A percentile compares a stretch with the other conserved stretches of the same genome.
Evolutionary conservation across 2,888 invertebrate species (phyloP).

Genomic region (Ethmia dodecea): DNA sequence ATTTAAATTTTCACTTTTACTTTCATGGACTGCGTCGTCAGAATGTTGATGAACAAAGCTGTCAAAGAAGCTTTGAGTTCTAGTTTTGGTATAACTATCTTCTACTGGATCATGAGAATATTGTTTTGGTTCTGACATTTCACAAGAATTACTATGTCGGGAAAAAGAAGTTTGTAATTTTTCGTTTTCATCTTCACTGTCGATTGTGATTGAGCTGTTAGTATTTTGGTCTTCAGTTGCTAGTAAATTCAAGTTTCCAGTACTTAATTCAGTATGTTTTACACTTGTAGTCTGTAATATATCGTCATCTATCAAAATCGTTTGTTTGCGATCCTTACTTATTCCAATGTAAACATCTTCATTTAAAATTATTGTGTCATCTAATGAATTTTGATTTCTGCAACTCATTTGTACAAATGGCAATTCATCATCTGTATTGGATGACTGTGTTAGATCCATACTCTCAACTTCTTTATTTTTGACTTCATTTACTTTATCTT

Average conservation of each 20-base stretch:
- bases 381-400: constrained; percentile 23
- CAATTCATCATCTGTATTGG: constrained; percentile 37
- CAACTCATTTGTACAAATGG: constrained; percentile 37
- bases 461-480: constrained; percentile 15
- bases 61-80: constrained; percentile 33
- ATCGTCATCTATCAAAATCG: constrained; percentile 27
- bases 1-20: background rate
- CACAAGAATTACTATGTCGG: no score
- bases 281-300: background rate
- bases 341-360: constrained; percentile 17
- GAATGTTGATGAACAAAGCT: constrained; percentile 42
- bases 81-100: constrained; percentile 7
- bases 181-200: constrained; percentile 7
- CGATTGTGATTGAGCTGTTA: constrained; percentile 19
- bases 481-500: constrained; percentile 8
- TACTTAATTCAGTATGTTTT: no score
- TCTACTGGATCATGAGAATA: background rate
- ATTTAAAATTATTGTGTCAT: constrained; percentile 36
- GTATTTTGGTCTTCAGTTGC: no score
- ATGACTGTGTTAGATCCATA: constrained; percentile 50
- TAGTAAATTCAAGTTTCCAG: no score
- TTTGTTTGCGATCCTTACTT: no score
- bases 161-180: no score
- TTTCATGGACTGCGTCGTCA: no score
- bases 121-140: no score